Evolutionary conservation across 1,140 invertebrate species (phyloP), one percentile per base, ranked within the genome.

Genomic region (Frieseomelitta varia): DNA sequence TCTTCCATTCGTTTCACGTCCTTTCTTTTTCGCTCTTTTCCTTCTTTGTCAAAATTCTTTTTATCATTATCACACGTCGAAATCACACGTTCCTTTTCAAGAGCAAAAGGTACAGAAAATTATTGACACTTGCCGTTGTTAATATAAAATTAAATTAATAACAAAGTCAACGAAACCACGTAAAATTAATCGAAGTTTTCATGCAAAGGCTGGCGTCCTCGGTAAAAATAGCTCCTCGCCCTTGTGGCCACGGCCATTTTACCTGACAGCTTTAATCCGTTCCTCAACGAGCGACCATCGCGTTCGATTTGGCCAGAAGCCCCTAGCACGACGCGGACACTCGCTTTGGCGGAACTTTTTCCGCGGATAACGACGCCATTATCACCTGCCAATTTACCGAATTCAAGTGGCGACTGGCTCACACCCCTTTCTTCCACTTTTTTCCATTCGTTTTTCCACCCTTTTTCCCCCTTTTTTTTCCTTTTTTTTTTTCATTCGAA

Each of bases 301-400:
- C 17, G 21, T 34, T 68, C 27, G 61, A 67, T 47, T 15, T n/a
- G n/a, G 74, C 0, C 15, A n/a, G 24, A 76, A 47, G 8, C 21
- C 39, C 68, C 30, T 30, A 17, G 17, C n/a, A 65, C 68, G 17
- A 12, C 21, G 12, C 39, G 34, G n/a, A 39, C 15, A 58, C n/a
- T 61, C 17, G 10, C 24, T 15, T 17, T 17, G 51, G 63, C 4
- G 24, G 65, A 75, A 78, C 56, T 51, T 63, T 65, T 63, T 47
- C 56, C 34, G 63, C 17, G 34, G 47, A 21, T 79, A 85, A 78
- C 58, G 24, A 65, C 21, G 47, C 27, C 30, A 80, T 88, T 88
- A 84, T 83, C 84, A 79, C 51, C 74, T 85, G 77, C 53, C 80
- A 83, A 84, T 89, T 88, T 88, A 81, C 75, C 53, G 74, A 53